Evolutionary conservation across 2,888 invertebrate genomes (phyloP).

Genomic region (Eupithecia subumbrata): DNA sequence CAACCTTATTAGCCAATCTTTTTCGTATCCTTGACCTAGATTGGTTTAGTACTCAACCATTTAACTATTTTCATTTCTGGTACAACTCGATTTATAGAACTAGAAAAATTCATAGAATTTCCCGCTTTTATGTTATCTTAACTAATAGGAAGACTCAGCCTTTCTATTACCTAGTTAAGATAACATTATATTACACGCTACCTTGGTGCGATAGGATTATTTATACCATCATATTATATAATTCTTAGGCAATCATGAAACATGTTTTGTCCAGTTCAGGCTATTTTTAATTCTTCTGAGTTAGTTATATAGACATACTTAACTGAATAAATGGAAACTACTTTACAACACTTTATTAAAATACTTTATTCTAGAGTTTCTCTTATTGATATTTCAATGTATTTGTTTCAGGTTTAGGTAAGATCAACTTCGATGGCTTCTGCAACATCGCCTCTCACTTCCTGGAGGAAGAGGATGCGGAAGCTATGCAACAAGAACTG

Average conservation of each 20-base stretch:
- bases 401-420: slow-evolving; percentile 87
- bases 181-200: too few species aligned
- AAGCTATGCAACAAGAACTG: slow-evolving; percentile 97
- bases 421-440: slow-evolving; percentile 97
- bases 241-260: too few species aligned
- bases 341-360: neutral
- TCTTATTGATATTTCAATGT: neutral
- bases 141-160: too few species aligned
- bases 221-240: too few species aligned
- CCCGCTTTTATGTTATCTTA: neutral
- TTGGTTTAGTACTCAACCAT: too few species aligned
- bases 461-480: slow-evolving; percentile 97
- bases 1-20: too few species aligned
- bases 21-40: neutral
- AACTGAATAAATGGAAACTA: neutral
- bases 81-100: neutral
- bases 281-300: neutral
- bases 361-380: neutral
- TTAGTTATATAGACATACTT: neutral
- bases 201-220: too few species aligned
- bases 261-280: neutral
- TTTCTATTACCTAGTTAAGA: too few species aligned
- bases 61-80: neutral
- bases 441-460: slow-evolving; percentile 96
- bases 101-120: neutral